Conservation (phyloP, 2,888 invertebrate species). For the Isotomurus palustris region DNA sequence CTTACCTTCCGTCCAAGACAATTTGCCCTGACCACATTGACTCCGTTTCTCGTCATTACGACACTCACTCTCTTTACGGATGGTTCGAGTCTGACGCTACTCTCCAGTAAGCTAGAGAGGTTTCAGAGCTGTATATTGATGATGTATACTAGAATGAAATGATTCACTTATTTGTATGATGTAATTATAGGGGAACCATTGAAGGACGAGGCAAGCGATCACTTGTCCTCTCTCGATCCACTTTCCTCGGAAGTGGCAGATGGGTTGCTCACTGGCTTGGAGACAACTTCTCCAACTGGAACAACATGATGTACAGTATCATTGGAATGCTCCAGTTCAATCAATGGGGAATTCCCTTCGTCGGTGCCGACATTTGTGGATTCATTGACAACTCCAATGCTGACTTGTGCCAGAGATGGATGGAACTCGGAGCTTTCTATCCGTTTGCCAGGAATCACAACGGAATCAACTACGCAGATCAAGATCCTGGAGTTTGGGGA, state of each 20-base stretch:
- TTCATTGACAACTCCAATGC: conserved; percentile 50
- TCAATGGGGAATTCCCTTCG: conserved; percentile 48
- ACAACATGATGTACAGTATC: conserved; percentile 48
- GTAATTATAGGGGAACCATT: conserved; percentile 14
- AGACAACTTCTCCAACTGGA: conserved; percentile 55
- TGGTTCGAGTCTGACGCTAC: conserved; percentile 45
- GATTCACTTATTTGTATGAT: too few relatives aligned
- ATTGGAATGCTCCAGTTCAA: conserved; percentile 51
- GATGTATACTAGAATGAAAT: background rate
- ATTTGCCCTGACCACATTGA: conserved; percentile 18
- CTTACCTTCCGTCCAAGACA: conserved; percentile 4
- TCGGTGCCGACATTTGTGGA: conserved; percentile 48
- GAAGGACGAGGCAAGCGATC: conserved; percentile 56
- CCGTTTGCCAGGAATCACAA: conserved; percentile 51
- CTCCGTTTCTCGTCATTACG: conserved; percentile 43
- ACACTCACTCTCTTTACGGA: conserved; percentile 48
- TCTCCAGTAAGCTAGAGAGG: conserved; percentile 3
- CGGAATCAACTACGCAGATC: conserved; percentile 17
- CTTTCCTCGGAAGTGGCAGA: conserved; percentile 69
- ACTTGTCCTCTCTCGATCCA: conserved; percentile 71
- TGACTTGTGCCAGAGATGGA: conserved; percentile 57
- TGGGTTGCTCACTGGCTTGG: conserved; percentile 80
- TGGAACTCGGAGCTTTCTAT: conserved; percentile 53
- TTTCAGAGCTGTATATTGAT: background rate
- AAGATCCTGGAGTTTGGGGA: conserved; percentile 40